A percentile compares a stretch with the other conserved stretches of the same genome.
These are phyloP conservation scores for Sminthurides bifidus DNA, from an alignment of 1,140 invertebrate genomes.

Conservation along the genomic window DNA sequence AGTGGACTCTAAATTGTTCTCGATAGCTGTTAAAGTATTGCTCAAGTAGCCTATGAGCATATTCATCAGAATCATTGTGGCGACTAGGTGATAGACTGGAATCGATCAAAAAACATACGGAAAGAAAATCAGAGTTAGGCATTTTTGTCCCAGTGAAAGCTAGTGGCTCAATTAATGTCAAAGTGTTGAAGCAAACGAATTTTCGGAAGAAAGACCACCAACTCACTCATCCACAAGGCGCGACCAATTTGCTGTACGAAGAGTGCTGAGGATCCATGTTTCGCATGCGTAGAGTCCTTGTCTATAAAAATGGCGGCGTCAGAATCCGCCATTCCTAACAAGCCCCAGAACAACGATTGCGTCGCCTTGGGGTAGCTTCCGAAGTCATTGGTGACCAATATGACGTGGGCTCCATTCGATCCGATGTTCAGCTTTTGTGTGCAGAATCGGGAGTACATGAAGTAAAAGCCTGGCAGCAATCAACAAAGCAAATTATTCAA, in stretches of 20 bases:
- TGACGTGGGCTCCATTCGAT: not conserved
- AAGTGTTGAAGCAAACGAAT: too few relatives aligned
- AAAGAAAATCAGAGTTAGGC: too few relatives aligned
- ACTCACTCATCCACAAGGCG: too few relatives aligned
- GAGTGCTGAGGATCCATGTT: too few relatives aligned
- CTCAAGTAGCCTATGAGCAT: conserved; percentile 2
- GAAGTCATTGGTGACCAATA: not conserved
- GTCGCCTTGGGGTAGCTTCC: not conserved
- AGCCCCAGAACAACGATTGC: not conserved
- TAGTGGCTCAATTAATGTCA: too few relatives aligned
- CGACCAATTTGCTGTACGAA: too few relatives aligned
- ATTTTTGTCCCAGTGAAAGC: too few relatives aligned
- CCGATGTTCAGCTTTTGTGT: not conserved
- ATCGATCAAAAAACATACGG: too few relatives aligned
- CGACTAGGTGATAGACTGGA: conserved; percentile 2
- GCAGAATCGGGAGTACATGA: not conserved
- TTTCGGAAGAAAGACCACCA: too few relatives aligned
- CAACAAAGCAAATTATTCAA: not conserved
- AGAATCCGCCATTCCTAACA: not conserved
- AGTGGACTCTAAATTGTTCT: not conserved
- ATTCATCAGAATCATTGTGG: not conserved
- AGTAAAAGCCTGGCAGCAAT: not conserved
- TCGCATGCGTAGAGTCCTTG: too few relatives aligned
- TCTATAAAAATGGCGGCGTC: too few relatives aligned
- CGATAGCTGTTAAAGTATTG: not conserved